A percentile compares a stretch with the other conserved stretches of the same genome.
phyloP scores from a whole-genome alignment of 2,113 vertebrate species.

The Ciconia boyciana region DNA sequence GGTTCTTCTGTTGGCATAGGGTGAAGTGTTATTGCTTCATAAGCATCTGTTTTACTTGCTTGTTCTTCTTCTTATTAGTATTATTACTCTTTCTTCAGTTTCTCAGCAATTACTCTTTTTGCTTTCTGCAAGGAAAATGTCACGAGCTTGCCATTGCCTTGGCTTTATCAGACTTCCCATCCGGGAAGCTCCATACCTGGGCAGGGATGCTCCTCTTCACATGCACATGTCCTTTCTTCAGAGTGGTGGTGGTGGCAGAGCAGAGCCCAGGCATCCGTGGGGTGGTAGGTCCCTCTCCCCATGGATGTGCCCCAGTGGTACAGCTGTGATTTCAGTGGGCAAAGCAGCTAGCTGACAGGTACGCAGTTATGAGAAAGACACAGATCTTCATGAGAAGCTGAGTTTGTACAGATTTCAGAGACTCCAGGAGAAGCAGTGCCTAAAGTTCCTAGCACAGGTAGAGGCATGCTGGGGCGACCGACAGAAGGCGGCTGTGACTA shows the following conservation, averaged over 20 bases:
- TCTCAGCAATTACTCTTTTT: not conserved
- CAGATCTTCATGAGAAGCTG: not conserved
- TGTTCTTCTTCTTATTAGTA: not conserved
- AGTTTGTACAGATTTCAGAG: not conserved
- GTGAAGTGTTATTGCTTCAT: not conserved
- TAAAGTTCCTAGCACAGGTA: not conserved
- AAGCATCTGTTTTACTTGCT: not conserved
- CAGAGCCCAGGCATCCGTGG: not conserved
- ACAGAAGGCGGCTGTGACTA: not conserved
- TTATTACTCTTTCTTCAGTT: not conserved
- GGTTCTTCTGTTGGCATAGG: not conserved
- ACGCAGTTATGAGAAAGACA: not conserved
- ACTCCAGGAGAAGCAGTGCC: not conserved
- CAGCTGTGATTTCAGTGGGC: not conserved
- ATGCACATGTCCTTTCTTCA: not conserved
- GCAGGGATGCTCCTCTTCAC: not conserved
- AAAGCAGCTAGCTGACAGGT: not conserved
- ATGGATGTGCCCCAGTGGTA: rapidly evolving
- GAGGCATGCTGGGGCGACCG: not conserved
- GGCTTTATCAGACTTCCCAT: not conserved
- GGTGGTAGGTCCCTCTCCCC: not conserved
- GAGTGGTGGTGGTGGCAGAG: not conserved
- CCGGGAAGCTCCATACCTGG: not conserved
- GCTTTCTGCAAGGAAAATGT: not conserved
- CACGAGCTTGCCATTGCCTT: not conserved